Base-by-base conservation (phyloP, 2,797 vertebrate species). In the Brachymystax lenok region DNA sequence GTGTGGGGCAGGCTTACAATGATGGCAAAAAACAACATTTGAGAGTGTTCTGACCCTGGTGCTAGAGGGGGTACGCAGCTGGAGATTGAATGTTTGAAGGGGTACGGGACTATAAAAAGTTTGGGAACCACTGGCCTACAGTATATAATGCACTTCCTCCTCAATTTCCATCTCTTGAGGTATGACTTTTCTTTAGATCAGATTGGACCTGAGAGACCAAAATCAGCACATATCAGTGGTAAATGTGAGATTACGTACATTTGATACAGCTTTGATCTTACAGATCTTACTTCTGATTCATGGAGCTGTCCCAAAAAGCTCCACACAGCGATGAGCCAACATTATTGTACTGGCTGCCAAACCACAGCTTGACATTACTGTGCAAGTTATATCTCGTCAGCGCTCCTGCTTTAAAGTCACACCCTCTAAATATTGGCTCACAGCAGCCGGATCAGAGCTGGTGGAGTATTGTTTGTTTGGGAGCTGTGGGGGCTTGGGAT, bases 341-440 rank as follows among this genome's bases (percentile, higher is more conserved):
- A 63, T 35, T 2, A 21, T 75, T 79, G n/a, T 74, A 77, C 80
- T 81, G 80, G 75, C 78, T 82, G 77, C 64, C 14, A 14, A 64
- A 64, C 19, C 19, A 3, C 78, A 68, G 79, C 79, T 46, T 88
- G 80, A 77, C 71, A 46, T 86, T 87, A 79, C 84, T 1, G 28
- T 1, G 74, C 72, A 59, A 64, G 17, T 46, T 33, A 77, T 71
- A 63, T 50, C n/a, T 30, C 40, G 2, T n/a, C 67, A 12, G 52
- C 51, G 56, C 4, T 10, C 69, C 28, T 19, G 73, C 69, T 79
- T 79, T 82, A 66, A 76, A 40, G 78, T 17, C n/a, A 54, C 67
- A 2, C 30, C 33, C 80, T 87, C 81, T 90, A 84, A 85, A 83
- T 80, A 82, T 87, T 85, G 0, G 0, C 8, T 12, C 50, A 28